Evolutionary conservation across 2,797 vertebrate genomes (phyloP).

Genomic region (Phylloscopus collybita): DNA sequence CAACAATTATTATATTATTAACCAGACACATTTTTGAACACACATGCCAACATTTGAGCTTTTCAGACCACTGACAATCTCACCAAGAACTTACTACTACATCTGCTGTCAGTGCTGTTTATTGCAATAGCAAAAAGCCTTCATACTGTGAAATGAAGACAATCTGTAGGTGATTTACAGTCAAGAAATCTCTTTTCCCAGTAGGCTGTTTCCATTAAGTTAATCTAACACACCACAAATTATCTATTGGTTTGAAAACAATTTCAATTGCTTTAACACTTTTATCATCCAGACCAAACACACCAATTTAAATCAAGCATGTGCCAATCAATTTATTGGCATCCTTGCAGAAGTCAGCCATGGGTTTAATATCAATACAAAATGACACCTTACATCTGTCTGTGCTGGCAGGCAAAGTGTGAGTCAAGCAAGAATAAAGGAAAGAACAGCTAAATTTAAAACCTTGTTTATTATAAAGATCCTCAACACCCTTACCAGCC

Average conservation of each 20-base stretch:
- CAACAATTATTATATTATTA: neutral
- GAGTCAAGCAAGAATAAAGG: neutral
- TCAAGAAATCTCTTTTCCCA: neutral
- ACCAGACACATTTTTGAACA: neutral
- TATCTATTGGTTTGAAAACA: neutral
- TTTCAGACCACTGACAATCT: neutral
- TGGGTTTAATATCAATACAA: neutral
- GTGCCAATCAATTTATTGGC: neutral
- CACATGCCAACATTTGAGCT: neutral
- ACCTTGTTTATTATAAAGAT: neutral
- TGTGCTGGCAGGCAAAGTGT: neutral
- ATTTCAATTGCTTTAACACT: neutral
- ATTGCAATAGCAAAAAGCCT: neutral
- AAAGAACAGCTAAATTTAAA: neutral
- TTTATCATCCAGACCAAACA: neutral
- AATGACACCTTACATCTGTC: neutral
- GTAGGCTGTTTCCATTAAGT: neutral
- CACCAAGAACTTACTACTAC: neutral
- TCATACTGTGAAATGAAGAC: neutral
- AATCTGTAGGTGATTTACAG: neutral
- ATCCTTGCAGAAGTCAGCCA: neutral
- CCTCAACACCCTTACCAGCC: neutral
- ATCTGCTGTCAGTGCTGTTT: neutral
- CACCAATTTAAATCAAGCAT: neutral
- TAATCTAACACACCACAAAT: slow-evolving; percentile 1